phyloP scores from a whole-genome alignment of 2,113 vertebrate species.

The Colinus virginianus region DNA sequence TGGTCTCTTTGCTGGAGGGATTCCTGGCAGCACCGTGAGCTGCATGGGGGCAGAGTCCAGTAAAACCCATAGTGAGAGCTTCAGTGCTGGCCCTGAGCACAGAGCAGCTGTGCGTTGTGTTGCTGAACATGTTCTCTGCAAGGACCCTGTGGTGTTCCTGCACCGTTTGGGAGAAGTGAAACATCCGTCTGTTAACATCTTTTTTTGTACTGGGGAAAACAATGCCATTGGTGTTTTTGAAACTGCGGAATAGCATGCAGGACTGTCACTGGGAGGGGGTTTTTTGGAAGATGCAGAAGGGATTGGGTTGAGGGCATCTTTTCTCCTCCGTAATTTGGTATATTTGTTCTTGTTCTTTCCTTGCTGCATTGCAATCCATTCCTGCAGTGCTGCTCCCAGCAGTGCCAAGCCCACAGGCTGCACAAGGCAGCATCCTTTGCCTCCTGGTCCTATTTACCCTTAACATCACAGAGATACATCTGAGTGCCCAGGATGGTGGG shows the following conservation, averaged over 20 bases:
- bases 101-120: not conserved
- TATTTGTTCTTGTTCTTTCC: not conserved
- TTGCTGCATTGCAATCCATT: not conserved
- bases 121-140: fast-evolving
- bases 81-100: not conserved
- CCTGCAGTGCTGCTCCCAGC: not conserved
- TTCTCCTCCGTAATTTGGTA: not conserved
- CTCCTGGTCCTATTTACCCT: not conserved
- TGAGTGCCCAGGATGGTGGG: fast-evolving
- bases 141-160: not conserved
- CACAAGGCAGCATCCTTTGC: not conserved
- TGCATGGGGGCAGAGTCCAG: not conserved
- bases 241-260: not conserved
- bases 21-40: not conserved
- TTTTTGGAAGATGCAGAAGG: not conserved
- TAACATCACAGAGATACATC: not conserved
- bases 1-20: not conserved
- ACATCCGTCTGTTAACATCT: not conserved
- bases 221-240: not conserved
- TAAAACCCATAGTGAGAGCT: not conserved
- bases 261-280: not conserved
- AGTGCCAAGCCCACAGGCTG: not conserved
- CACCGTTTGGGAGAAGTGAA: not conserved
- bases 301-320: not conserved
- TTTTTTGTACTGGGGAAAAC: not conserved